Base-by-base conservation (phyloP, 2,113 vertebrate species). In the Etheostoma spectabile region DNA sequence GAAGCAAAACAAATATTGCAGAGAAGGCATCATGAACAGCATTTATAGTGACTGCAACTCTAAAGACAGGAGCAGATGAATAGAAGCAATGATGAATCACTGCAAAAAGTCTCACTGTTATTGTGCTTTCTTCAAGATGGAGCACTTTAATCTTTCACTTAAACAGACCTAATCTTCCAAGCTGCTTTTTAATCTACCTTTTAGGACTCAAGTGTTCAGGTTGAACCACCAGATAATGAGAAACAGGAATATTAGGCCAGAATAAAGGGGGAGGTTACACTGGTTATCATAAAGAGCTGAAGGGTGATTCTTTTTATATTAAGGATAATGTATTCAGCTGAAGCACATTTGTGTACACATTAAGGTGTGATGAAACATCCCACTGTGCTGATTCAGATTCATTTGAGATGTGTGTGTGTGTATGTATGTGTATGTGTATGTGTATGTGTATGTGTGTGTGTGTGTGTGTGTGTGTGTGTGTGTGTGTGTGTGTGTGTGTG, bases 351-450 rank as follows among this genome's bases (percentile, higher is more conserved):
- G 24, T 73, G 22, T 62, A 3, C 16, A 57, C 60, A 46, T 63
- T 94, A 89, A 97, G 96, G 95, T 96, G 96, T 88, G 82, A 97
- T 96, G 15, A 96, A 97, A 71, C 95, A 95, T 94, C 33, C 95
- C 95, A 0, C 96, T 97, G 91, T 96, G 11, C 22, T 57, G 42
- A 64, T 27, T n/a, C n/a, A 13, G 6, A 24, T 53, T 15, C 8
- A 61, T 78, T 24, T 61, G 16, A 33, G 74, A 7, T 38, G 35
- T 38, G 35, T 38, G 6, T 35, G 35, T 35, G 35, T 35, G 35
- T 35, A 0, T 27, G 27, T 27, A n/a, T n/a, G 16, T 6, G 2
- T 52, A 35, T 49, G 6, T 60, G n/a, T 63, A 16, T 38, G 8
- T 38, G 35, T 38, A 1, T 8, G 7, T 38, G 35, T 38, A 7